These are phyloP conservation scores for Cinclus cinclus DNA, from an alignment of 2,113 vertebrate species.

Conservation along the genomic window DNA sequence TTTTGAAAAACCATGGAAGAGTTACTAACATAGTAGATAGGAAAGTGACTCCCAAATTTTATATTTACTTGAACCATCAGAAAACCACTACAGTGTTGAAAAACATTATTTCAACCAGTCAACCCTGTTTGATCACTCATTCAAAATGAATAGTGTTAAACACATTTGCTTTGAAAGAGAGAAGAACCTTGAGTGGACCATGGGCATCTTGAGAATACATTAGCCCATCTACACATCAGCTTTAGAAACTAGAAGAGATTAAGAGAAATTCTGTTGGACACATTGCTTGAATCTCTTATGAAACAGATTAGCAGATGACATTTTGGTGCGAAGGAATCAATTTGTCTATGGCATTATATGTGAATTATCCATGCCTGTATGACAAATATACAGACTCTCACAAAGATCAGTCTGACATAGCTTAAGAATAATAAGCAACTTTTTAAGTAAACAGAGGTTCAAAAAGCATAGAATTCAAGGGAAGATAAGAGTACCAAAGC, in stretches of 20 bases:
- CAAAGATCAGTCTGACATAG: background rate
- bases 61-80: background rate
- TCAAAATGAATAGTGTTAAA: background rate
- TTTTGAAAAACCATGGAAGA: background rate
- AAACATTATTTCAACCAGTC: background rate
- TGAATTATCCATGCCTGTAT: background rate
- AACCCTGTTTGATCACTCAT: background rate
- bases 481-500: background rate
- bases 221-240: background rate
- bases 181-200: background rate
- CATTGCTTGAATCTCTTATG: background rate
- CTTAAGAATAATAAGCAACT: background rate
- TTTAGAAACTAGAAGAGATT: background rate
- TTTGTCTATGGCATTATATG: accelerated
- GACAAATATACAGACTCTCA: background rate
- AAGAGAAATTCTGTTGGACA: background rate
- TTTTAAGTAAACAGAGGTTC: background rate
- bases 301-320: background rate
- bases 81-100: background rate
- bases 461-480: background rate
- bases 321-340: background rate
- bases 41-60: background rate
- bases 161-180: background rate
- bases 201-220: background rate
- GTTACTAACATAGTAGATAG: background rate